Percentiles rank a stretch among this genome's conserved stretches.
These are phyloP conservation scores for Tetrax tetrax DNA, from an alignment of 2,113 vertebrate genomes.

Conservation along the genomic window DNA sequence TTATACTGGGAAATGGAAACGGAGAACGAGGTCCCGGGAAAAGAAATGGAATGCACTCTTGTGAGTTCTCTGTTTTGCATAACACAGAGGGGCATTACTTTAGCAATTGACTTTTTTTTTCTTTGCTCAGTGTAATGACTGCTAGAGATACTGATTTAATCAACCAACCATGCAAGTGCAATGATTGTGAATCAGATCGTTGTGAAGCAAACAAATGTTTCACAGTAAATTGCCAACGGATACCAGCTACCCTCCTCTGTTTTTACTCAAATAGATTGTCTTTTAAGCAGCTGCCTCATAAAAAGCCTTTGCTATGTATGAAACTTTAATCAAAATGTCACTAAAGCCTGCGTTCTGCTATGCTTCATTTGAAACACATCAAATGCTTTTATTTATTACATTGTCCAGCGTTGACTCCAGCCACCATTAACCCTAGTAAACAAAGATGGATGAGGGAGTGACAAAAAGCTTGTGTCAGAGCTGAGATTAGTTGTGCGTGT, in stretches of 20 bases:
- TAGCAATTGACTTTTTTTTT: neutral
- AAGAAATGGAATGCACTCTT: neutral
- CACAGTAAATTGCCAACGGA: conserved; percentile 56
- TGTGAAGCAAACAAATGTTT: conserved; percentile 62
- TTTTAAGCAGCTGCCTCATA: conserved; percentile 61
- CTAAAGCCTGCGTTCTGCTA: conserved; percentile 19
- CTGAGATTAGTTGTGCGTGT: neutral
- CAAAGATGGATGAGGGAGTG: conserved; percentile 66
- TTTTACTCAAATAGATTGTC: conserved; percentile 59
- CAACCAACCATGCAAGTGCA: conserved; percentile 25
- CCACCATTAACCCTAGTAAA: conserved; percentile 63
- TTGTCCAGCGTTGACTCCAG: neutral
- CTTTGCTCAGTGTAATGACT: conserved; percentile 30
- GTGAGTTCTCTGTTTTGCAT: neutral
- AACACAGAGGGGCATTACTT: neutral
- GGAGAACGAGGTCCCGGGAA: neutral
- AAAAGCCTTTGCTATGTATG: conserved; percentile 14
- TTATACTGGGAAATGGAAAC: neutral
- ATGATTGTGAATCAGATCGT: conserved; percentile 49
- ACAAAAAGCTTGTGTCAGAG: conserved; percentile 66
- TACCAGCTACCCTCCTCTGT: conserved; percentile 7
- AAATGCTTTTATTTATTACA: conserved; percentile 62
- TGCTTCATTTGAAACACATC: conserved; percentile 57
- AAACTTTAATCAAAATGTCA: conserved; percentile 65
- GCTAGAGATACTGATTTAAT: conserved; percentile 53